Conservation (phyloP, 2,113 vertebrate species). For the Peucedramus taeniatus region DNA sequence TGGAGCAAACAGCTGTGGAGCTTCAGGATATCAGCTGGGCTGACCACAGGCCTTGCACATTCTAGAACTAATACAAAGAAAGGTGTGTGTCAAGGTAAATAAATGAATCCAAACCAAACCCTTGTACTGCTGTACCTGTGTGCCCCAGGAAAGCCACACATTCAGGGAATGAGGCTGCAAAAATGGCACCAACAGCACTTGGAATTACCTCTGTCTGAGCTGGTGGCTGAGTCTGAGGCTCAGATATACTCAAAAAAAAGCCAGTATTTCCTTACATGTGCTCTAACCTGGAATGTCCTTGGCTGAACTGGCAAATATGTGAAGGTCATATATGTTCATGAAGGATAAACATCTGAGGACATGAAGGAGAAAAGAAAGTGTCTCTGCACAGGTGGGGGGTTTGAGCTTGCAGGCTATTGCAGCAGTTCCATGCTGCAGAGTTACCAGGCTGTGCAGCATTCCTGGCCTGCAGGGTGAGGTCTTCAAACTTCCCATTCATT, state of each 20-base stretch:
- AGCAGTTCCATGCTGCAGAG: neutral
- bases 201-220: neutral
- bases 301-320: neutral
- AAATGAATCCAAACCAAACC: neutral
- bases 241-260: neutral
- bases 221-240: neutral
- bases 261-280: neutral
- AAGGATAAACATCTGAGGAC: neutral
- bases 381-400: neutral
- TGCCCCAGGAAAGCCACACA: neutral
- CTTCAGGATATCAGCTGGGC: neutral
- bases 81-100: neutral
- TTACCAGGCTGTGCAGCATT: neutral
- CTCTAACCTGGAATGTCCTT: neutral
- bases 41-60: neutral
- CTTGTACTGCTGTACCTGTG: neutral
- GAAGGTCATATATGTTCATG: neutral
- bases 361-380: neutral
- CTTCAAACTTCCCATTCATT: neutral
- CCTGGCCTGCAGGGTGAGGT: neutral
- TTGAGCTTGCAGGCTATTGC: fast-evolving
- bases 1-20: neutral
- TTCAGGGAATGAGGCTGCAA: neutral
- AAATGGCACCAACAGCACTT: neutral
- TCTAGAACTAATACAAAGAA: neutral